Percentiles rank a stretch among this genome's conserved stretches.
phyloP scores from a whole-genome alignment of 2,797 vertebrate species.

The Chlorospingus flavigularis region DNA sequence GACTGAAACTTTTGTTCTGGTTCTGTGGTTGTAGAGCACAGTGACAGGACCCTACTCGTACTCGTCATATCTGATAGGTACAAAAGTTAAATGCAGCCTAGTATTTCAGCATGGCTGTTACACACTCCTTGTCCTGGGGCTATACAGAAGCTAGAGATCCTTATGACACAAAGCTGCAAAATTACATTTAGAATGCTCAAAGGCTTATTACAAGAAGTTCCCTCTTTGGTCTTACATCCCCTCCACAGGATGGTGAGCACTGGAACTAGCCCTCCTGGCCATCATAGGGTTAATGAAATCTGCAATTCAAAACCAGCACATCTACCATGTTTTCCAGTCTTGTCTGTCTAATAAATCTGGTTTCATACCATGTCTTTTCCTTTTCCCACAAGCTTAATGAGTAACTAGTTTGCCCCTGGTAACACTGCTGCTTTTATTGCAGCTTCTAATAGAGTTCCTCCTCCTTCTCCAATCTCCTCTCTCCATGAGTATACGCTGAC shows the following conservation, averaged over 20 bases:
- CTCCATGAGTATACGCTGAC: neutral
- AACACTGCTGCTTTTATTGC: neutral
- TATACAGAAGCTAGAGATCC: neutral
- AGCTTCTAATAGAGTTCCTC: neutral
- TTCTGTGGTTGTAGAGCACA: neutral
- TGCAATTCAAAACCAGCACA: neutral
- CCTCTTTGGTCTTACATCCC: neutral
- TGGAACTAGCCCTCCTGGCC: neutral
- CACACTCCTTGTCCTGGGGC: neutral
- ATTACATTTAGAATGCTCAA: neutral
- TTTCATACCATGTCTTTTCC: slow-evolving; percentile 6
- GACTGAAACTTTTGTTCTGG: neutral
- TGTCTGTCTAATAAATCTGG: slow-evolving; percentile 39
- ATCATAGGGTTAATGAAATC: neutral
- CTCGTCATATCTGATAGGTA: neutral
- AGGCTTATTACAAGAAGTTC: neutral
- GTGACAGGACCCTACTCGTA: neutral
- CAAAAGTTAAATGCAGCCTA: neutral
- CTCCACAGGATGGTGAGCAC: neutral
- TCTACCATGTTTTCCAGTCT: slow-evolving; percentile 28
- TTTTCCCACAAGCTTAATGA: slow-evolving; percentile 59
- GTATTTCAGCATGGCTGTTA: neutral
- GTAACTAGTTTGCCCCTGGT: slow-evolving; percentile 50
- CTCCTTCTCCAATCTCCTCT: neutral
- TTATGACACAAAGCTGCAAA: neutral